Evolutionary conservation across 2,888 invertebrate species (phyloP).

Genomic region (Ephialtes manifestator): DNA sequence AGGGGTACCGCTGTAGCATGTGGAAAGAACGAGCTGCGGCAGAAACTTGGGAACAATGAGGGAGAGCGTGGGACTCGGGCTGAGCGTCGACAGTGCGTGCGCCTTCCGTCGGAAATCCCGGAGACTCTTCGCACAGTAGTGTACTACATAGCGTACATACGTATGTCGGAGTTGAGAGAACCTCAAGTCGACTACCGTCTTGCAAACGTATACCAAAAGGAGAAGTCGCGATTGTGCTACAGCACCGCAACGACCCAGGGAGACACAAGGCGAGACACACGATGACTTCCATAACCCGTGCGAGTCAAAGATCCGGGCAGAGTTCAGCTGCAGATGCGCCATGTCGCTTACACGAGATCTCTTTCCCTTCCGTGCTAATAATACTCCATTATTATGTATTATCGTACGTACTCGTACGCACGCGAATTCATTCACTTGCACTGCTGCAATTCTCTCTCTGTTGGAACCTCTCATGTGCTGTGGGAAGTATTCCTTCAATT

Average conservation of each 20-base stretch:
- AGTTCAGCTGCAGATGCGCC: slow-evolving; percentile 62
- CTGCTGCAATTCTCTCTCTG: background rate
- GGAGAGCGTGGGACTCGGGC: slow-evolving; percentile 80
- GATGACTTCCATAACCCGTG: slow-evolving; percentile 61
- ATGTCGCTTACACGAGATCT: slow-evolving; percentile 52
- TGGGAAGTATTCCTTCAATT: background rate
- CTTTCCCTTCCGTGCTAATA: slow-evolving; percentile 61
- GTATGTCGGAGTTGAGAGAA: slow-evolving; percentile 5
- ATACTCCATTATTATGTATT: slow-evolving; percentile 65
- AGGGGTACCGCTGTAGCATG: slow-evolving; percentile 51
- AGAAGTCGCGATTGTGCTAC: slow-evolving; percentile 38
- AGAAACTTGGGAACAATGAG: slow-evolving; percentile 77
- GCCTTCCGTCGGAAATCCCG: slow-evolving; percentile 73
- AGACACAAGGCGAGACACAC: slow-evolving; percentile 20
- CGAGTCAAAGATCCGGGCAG: slow-evolving; percentile 68
- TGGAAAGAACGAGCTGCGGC: slow-evolving; percentile 54
- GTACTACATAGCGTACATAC: background rate
- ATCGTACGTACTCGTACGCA: slow-evolving; percentile 48
- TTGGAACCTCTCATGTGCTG: background rate
- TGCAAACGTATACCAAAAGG: slow-evolving; percentile 20
- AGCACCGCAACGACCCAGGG: slow-evolving; percentile 3
- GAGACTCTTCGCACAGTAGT: slow-evolving; percentile 57
- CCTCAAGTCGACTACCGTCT: slow-evolving; percentile 3
- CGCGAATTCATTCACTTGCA: slow-evolving; percentile 58
- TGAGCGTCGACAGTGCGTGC: slow-evolving; percentile 75